Evolutionary conservation across 2,113 vertebrate species (phyloP).

Genomic region (Protomyctophum bolini): DNA sequence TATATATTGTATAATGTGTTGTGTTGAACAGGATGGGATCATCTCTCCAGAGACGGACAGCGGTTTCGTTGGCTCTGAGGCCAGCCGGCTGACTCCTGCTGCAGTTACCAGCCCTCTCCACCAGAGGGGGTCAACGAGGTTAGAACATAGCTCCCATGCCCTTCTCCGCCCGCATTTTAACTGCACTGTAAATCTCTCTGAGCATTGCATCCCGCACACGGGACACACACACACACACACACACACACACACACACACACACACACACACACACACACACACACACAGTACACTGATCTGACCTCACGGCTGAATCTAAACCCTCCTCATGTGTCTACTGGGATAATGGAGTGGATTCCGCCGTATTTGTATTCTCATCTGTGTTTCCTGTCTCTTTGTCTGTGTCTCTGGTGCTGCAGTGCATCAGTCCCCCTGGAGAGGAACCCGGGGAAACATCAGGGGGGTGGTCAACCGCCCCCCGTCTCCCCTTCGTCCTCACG

Average conservation of each 20-base stretch:
- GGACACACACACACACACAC: neutral
- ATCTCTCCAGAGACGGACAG: slow-evolving; percentile 93
- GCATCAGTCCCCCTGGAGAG: slow-evolving; percentile 23
- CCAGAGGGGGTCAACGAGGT: slow-evolving; percentile 74
- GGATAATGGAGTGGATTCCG: no score
- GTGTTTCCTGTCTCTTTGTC: neutral
- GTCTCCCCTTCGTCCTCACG: neutral
- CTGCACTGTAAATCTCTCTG: slow-evolving; percentile 21
- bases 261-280: neutral
- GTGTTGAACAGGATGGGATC: slow-evolving; percentile 82
- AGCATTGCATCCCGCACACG: neutral
- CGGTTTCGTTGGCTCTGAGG: slow-evolving; percentile 91
- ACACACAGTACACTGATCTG: neutral
- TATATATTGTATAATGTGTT: neutral
- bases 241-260: neutral
- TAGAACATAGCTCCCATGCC: slow-evolving; percentile 6
- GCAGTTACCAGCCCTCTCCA: slow-evolving; percentile 77
- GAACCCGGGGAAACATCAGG: slow-evolving; percentile 21
- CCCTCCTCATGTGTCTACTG: no score
- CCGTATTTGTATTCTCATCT: neutral
- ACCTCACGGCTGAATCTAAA: neutral
- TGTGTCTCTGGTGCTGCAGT: slow-evolving; percentile 15
- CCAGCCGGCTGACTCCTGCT: slow-evolving; percentile 81
- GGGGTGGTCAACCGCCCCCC: slow-evolving; percentile 1
- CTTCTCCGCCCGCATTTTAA: neutral